These are phyloP conservation scores for Cactoblastis cactorum DNA, from an alignment of 2,888 invertebrate species.

Conservation along the genomic window DNA sequence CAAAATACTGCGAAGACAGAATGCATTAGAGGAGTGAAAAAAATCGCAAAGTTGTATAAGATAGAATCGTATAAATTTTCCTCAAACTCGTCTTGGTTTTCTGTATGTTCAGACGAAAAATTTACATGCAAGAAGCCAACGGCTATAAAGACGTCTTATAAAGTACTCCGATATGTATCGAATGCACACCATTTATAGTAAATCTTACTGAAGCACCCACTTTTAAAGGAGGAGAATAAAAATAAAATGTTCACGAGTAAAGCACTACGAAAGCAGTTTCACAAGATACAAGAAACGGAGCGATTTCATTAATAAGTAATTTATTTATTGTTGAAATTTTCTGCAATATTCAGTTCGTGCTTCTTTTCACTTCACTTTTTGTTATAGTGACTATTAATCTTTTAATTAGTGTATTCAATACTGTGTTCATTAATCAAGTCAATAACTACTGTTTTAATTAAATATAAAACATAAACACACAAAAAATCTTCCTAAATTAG, in stretches of 20 bases:
- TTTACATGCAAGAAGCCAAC: constrained; percentile 3
- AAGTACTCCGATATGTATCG: constrained; percentile 3
- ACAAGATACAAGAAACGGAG: background rate
- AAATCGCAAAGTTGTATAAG: background rate
- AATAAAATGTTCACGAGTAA: background rate
- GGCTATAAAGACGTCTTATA: constrained; percentile 1
- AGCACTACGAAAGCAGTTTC: background rate
- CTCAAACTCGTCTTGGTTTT: background rate
- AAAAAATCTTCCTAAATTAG: too few species aligned
- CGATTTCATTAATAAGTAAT: background rate
- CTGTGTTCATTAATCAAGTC: too few species aligned
- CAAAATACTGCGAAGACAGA: too few species aligned
- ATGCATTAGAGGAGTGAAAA: too few species aligned
- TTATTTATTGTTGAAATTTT: background rate
- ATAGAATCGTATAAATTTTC: background rate
- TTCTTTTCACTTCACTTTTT: background rate
- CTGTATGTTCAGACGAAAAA: background rate
- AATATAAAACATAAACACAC: too few species aligned
- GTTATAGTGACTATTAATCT: too few species aligned
- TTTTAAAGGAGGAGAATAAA: background rate
- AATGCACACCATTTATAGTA: constrained; percentile 2
- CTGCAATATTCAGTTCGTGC: background rate
- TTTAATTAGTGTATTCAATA: too few species aligned
- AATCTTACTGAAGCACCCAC: background rate
- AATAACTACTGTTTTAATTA: too few species aligned